A percentile compares a stretch with the other conserved stretches of the same genome.
Conservation (phyloP, 2,888 invertebrate genomes). For the Eupithecia subumbrata region DNA sequence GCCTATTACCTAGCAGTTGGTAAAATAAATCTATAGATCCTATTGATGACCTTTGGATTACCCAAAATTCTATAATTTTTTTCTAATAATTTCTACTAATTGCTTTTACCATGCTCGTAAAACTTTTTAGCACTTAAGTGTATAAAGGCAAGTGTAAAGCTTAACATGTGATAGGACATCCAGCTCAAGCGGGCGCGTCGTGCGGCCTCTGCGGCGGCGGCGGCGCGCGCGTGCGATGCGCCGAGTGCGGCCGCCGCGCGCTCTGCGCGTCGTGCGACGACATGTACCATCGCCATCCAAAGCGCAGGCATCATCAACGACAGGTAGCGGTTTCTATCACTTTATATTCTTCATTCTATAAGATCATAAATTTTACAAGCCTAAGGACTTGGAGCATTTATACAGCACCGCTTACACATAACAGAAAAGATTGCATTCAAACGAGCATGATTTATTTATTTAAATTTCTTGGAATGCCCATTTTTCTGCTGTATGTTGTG, state of each 20-base stretch:
- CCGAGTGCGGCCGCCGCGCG: constrained; percentile 91
- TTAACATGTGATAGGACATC: constrained; percentile 73
- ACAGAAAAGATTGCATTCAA: no score
- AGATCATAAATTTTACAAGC: not conserved
- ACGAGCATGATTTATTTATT: not conserved
- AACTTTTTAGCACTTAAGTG: not conserved
- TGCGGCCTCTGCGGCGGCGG: constrained; percentile 95
- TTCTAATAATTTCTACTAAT: not conserved
- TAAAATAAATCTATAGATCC: no score
- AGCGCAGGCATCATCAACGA: constrained; percentile 91
- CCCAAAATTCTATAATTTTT: not conserved
- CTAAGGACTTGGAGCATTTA: not conserved
- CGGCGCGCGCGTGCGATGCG: constrained; percentile 91
- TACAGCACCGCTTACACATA: no score
- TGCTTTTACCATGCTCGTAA: not conserved
- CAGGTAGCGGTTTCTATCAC: constrained; percentile 80
- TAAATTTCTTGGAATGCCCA: not conserved
- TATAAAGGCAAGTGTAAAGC: not conserved
- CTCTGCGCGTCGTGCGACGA: constrained; percentile 96
- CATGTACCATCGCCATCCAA: constrained; percentile 97
- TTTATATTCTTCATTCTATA: not conserved
- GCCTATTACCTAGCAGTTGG: not conserved
- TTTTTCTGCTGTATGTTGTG: not conserved
- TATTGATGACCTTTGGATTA: no score
- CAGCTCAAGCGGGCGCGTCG: constrained; percentile 75